phyloP scores from a whole-genome alignment of 1,140 invertebrate genomes.

The Agrypnia vestita region DNA sequence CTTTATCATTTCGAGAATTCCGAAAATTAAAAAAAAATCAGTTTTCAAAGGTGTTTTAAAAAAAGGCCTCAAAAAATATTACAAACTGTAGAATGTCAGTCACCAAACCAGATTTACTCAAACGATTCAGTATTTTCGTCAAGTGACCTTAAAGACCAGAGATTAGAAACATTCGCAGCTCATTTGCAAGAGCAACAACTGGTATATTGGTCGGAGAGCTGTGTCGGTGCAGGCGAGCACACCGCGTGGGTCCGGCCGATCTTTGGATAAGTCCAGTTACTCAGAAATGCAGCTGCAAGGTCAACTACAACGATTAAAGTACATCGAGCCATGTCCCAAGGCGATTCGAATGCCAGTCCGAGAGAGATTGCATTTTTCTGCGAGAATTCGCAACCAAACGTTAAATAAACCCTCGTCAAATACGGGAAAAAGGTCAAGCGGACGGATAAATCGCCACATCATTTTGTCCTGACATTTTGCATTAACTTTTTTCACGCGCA shows the following conservation, averaged over 20 bases:
- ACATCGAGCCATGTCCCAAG: constrained; percentile 17
- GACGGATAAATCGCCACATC: constrained; percentile 11
- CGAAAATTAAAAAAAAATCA: no score
- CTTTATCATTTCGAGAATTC: no score
- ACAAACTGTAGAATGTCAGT: constrained; percentile 1
- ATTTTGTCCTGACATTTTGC: not conserved
- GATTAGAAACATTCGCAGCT: constrained; percentile 17
- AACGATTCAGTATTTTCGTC: constrained; percentile 12
- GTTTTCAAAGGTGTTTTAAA: no score
- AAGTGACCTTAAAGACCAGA: constrained; percentile 12
- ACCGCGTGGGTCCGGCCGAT: constrained; percentile 18
- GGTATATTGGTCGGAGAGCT: not conserved
- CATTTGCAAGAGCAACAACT: constrained; percentile 1
- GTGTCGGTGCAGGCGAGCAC: constrained; percentile 1
- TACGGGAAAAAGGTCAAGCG: not conserved
- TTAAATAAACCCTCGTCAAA: not conserved
- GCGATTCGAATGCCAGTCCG: constrained; percentile 13
- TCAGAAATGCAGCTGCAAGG: constrained; percentile 32
- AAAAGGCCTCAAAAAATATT: no score
- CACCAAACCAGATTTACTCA: constrained; percentile 13
- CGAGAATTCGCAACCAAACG: not conserved
- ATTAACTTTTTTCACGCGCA: not conserved
- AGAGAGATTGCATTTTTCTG: not conserved
- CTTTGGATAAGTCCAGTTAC: constrained; percentile 40
- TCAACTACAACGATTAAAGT: constrained; percentile 16